Evolutionary conservation across 2,113 vertebrate species (phyloP).

Genomic region (Semicossyphus pulcher): DNA sequence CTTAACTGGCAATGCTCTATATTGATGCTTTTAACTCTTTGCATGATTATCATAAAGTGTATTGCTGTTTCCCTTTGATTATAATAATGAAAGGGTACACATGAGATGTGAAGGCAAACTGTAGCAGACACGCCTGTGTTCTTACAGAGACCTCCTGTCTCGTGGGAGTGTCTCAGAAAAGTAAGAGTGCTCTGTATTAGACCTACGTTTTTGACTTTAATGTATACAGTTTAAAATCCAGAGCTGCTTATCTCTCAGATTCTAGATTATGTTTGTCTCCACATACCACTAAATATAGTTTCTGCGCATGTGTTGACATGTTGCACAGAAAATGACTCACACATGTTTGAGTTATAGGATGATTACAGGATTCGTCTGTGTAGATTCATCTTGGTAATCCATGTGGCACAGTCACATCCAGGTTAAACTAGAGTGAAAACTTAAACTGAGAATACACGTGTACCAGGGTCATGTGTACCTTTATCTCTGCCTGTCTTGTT

Average conservation of each 20-base stretch:
- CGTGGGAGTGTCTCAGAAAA: slow-evolving; percentile 9
- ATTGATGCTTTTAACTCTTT: slow-evolving; percentile 1
- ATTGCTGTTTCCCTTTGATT: slow-evolving; percentile 21
- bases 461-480: too few species aligned
- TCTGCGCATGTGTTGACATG: slow-evolving; percentile 1
- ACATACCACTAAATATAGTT: background rate
- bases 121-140: slow-evolving; percentile 3
- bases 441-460: background rate
- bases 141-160: slow-evolving; percentile 3
- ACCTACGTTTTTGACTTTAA: too few species aligned
- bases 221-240: background rate
- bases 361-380: background rate
- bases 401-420: background rate
- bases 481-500: too few species aligned
- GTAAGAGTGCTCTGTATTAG: slow-evolving; percentile 3
- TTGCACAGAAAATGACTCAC: background rate
- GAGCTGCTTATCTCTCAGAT: slow-evolving; percentile 16
- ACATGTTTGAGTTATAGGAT: background rate
- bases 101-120: slow-evolving; percentile 11
- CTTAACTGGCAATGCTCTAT: slow-evolving; percentile 3
- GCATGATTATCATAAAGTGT: background rate
- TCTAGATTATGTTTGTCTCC: background rate
- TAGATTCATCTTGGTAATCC: background rate
- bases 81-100: slow-evolving; percentile 12
- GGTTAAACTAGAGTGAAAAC: background rate